phyloP scores from a whole-genome alignment of 2,888 invertebrate species.

The Myopa tessellatipennis region DNA sequence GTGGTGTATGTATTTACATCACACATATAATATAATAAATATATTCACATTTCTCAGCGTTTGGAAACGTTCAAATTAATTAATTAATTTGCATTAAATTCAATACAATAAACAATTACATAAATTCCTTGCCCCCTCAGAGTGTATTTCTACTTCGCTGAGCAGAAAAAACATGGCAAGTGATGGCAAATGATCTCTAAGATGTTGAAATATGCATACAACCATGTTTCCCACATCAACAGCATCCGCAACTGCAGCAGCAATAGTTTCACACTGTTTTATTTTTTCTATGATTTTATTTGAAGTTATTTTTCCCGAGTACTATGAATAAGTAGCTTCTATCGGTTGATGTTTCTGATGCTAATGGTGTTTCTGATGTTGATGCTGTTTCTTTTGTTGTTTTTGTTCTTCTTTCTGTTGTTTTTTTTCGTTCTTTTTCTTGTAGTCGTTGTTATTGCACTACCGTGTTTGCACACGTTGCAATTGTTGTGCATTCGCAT shows the following conservation, averaged over 20 bases:
- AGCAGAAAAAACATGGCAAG: neutral
- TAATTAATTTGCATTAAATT: no score
- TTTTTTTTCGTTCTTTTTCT: no score
- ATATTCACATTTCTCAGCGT: no score
- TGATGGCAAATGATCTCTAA: conserved; percentile 1
- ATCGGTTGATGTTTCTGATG: neutral
- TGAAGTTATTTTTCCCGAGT: neutral
- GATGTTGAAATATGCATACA: conserved; percentile 2
- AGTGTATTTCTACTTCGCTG: no score
- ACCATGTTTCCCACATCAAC: conserved; percentile 16
- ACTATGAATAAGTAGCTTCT: neutral
- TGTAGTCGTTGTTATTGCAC: conserved; percentile 3
- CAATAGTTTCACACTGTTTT: neutral
- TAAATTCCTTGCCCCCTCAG: no score
- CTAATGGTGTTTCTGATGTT: neutral
- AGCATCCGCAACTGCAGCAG: neutral
- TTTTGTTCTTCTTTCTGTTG: no score
- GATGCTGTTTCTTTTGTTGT: neutral
- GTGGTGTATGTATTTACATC: no score
- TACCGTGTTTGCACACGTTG: neutral
- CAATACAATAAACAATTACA: no score
- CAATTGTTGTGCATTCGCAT: neutral
- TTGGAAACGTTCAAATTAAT: no score
- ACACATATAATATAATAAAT: no score
- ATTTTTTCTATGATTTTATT: neutral